phyloP scores from a whole-genome alignment of 2,113 vertebrate species.

The Phaethornis superciliosus region DNA sequence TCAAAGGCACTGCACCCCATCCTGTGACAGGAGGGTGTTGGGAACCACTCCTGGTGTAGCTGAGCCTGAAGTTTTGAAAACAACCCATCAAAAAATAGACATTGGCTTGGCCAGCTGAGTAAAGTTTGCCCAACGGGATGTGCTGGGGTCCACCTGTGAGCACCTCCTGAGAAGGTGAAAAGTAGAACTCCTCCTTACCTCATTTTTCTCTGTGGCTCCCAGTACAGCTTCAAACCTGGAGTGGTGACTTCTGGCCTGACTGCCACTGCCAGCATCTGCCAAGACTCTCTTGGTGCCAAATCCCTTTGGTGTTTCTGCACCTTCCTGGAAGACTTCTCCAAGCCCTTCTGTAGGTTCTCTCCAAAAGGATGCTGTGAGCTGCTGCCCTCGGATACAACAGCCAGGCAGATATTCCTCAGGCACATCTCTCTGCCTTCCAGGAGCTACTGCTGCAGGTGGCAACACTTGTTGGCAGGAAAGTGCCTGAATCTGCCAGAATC shows the following conservation, averaged over 20 bases:
- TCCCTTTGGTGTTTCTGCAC: neutral
- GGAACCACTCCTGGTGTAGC: neutral
- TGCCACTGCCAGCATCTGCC: neutral
- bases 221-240: neutral
- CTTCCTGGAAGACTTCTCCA: neutral
- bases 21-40: neutral
- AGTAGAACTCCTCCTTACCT: neutral
- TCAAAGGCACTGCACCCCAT: fast-evolving
- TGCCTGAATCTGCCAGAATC: neutral
- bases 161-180: neutral
- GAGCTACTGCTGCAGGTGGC: neutral
- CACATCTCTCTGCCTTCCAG: neutral
- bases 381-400: neutral
- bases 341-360: neutral
- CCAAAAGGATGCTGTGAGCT: neutral
- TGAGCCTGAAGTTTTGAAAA: neutral
- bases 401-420: neutral
- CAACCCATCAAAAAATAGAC: neutral
- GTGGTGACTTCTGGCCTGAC: neutral
- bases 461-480: neutral
- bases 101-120: neutral
- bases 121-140: neutral
- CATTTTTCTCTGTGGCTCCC: neutral
- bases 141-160: neutral
- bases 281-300: neutral